Percentiles rank a stretch among this genome's conserved stretches.
Evolutionary conservation across 2,113 vertebrate genomes (phyloP).

Genomic region (Miniopterus natalensis): DNA sequence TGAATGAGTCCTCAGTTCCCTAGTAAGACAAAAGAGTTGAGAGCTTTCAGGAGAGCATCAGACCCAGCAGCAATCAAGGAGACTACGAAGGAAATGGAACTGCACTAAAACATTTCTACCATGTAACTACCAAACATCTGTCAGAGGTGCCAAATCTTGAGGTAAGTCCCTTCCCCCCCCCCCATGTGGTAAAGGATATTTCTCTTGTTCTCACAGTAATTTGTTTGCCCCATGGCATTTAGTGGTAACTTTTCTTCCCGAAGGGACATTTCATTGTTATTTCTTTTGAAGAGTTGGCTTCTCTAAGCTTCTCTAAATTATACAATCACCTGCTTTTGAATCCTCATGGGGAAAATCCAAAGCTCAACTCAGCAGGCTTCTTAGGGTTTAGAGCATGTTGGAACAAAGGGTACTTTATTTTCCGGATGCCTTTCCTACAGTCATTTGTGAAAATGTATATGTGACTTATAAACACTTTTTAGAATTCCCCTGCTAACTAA

Average conservation of each 20-base stretch:
- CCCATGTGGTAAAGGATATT: neutral
- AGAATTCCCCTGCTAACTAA: constrained; percentile 7
- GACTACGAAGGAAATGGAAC: neutral
- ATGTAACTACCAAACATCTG: constrained; percentile 3
- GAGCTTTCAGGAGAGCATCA: neutral
- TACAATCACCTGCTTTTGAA: constrained; percentile 36
- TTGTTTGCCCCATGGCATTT: neutral
- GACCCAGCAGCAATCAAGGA: neutral
- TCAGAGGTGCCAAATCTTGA: neutral
- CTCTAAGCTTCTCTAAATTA: constrained; percentile 52
- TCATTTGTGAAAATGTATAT: constrained; percentile 35
- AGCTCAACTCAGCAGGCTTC: neutral
- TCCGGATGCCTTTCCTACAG: neutral
- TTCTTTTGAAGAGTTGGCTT: constrained; percentile 34
- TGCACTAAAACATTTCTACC: neutral
- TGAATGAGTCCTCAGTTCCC: neutral
- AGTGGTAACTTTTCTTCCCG: constrained; percentile 22
- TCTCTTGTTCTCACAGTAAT: neutral
- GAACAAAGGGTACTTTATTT: constrained; percentile 42
- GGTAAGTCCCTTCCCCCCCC: neutral
- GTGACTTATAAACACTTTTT: neutral
- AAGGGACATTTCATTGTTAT: neutral
- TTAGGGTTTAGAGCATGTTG: neutral
- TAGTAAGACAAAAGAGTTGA: neutral
- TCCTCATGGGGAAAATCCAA: constrained; percentile 57